A percentile compares a stretch with the other conserved stretches of the same genome.
phyloP scores from a whole-genome alignment of 2,113 vertebrate species.

The Pomatostomus ruficeps region DNA sequence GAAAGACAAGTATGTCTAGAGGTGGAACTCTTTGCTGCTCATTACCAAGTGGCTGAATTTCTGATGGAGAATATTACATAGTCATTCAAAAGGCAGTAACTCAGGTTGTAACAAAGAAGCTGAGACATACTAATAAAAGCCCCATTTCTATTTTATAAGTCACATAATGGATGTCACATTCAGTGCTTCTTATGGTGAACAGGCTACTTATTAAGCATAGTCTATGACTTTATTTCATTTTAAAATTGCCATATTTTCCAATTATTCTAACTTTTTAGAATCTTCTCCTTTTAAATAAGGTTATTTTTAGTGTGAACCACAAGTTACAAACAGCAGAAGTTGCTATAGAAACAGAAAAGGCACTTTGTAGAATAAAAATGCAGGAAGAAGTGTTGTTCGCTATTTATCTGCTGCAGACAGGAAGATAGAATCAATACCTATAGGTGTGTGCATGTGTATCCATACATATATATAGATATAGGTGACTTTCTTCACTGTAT shows the following conservation, averaged over 20 bases:
- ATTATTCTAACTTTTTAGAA: slow-evolving; percentile 60
- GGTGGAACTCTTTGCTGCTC: neutral
- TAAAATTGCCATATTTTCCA: slow-evolving; percentile 17
- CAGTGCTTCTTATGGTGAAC: slow-evolving; percentile 23
- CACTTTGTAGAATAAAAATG: slow-evolving; percentile 49
- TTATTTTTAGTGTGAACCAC: slow-evolving; percentile 61
- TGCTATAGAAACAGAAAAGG: slow-evolving; percentile 73
- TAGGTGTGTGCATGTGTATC: neutral
- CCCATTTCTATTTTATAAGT: slow-evolving; percentile 41
- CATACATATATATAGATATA: neutral
- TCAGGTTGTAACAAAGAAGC: slow-evolving; percentile 15
- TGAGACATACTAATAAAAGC: slow-evolving; percentile 32
- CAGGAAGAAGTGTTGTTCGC: slow-evolving; percentile 35
- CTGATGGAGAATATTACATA: slow-evolving; percentile 22
- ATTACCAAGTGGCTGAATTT: slow-evolving; percentile 15
- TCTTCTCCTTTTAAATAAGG: slow-evolving; percentile 49
- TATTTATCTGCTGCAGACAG: slow-evolving; percentile 32
- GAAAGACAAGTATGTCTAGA: neutral
- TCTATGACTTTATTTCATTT: slow-evolving; percentile 53
- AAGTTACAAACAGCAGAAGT: slow-evolving; percentile 72
- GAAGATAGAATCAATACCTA: slow-evolving; percentile 12
- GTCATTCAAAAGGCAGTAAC: slow-evolving; percentile 32
- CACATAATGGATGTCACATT: slow-evolving; percentile 29
- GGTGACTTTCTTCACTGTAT: neutral
- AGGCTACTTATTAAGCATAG: slow-evolving; percentile 24